Evolutionary conservation across 2,888 invertebrate species (phyloP).

Genomic region (Cephalotes varians): DNA sequence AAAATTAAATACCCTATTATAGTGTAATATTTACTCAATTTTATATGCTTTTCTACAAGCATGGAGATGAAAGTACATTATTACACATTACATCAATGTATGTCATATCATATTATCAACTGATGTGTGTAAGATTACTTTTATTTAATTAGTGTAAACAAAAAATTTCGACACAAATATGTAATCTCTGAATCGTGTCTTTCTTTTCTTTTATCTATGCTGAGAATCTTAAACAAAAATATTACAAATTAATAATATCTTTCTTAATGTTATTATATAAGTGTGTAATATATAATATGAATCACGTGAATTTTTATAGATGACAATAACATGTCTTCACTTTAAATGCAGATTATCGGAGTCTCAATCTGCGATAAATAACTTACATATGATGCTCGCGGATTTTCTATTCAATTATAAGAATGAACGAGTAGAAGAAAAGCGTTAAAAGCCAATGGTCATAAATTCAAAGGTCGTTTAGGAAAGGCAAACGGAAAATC

Average conservation of each 20-base stretch:
- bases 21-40: background rate
- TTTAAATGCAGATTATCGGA: background rate
- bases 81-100: background rate
- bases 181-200: background rate
- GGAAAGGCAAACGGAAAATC: background rate
- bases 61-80: background rate
- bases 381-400: background rate
- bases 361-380: background rate
- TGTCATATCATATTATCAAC: background rate
- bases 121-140: background rate
- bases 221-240: background rate
- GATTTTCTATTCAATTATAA: constrained; percentile 28
- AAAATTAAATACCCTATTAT: background rate
- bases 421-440: background rate
- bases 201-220: background rate
- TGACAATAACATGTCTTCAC: background rate
- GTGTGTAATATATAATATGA: background rate
- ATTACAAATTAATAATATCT: background rate
- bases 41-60: background rate
- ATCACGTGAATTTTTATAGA: background rate
- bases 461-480: constrained; percentile 23
- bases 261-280: background rate
- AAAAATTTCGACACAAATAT: background rate
- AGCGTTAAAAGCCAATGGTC: background rate
- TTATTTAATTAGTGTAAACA: background rate